phyloP scores from a whole-genome alignment of 2,113 vertebrate genomes.

The Oostethus manadensis region DNA sequence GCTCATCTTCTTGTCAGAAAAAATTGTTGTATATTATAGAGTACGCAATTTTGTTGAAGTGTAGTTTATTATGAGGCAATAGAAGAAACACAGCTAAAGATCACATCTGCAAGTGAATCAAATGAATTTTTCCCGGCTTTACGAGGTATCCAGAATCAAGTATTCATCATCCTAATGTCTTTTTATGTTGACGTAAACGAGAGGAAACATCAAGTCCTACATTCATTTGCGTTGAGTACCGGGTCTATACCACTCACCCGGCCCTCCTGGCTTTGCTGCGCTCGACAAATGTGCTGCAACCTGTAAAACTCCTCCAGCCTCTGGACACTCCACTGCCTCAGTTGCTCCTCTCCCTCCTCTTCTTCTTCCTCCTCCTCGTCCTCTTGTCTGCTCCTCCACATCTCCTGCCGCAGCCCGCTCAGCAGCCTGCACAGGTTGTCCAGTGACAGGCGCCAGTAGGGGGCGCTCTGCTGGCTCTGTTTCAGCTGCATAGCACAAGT shows the following conservation, averaged over 20 bases:
- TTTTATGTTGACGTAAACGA: too few relatives aligned
- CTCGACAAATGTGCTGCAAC: slow-evolving; percentile 82
- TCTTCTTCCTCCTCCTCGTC: slow-evolving; percentile 28
- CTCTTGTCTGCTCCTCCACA: slow-evolving; percentile 25
- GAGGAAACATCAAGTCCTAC: too few relatives aligned
- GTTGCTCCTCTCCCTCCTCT: slow-evolving; percentile 51
- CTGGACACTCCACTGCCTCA: slow-evolving; percentile 75
- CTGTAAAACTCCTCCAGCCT: slow-evolving; percentile 79
- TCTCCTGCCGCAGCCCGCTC: slow-evolving; percentile 60
- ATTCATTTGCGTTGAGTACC: not conserved
- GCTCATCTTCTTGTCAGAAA: too few relatives aligned
- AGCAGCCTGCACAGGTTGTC: slow-evolving; percentile 81
- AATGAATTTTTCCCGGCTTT: too few relatives aligned
- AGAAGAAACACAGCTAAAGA: too few relatives aligned
- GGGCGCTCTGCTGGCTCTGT: slow-evolving; percentile 73
- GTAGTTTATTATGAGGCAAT: too few relatives aligned
- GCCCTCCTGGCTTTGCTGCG: slow-evolving; percentile 84
- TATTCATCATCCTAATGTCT: too few relatives aligned
- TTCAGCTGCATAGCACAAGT: slow-evolving; percentile 40
- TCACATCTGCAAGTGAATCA: too few relatives aligned
- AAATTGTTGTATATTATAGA: too few relatives aligned
- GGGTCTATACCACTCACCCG: slow-evolving; percentile 37
- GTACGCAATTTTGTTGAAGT: too few relatives aligned
- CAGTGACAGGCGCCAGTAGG: slow-evolving; percentile 86
- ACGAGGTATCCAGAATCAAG: too few relatives aligned